These are phyloP conservation scores for Thunnus thynnus DNA, from an alignment of 2,113 vertebrate species.

Conservation along the genomic window DNA sequence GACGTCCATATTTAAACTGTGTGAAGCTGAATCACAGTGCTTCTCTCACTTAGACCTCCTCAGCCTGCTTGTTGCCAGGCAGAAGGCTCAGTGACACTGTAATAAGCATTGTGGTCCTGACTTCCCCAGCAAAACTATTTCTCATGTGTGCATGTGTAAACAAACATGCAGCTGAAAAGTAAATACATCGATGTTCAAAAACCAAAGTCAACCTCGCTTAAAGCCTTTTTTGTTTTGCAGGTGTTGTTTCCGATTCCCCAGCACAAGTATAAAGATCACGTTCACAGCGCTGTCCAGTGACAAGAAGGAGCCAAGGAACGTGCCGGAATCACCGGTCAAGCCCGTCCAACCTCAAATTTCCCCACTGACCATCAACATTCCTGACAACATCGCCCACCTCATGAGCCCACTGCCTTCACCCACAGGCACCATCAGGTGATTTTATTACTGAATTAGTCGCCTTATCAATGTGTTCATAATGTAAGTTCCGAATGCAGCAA, in stretches of 20 bases:
- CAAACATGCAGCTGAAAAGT: not conserved
- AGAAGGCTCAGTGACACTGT: not conserved
- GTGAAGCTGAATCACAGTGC: slow-evolving; percentile 18
- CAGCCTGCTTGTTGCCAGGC: slow-evolving; percentile 43
- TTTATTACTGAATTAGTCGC: not conserved
- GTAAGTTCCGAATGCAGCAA: not conserved
- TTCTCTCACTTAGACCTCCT: slow-evolving; percentile 29
- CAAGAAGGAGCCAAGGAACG: slow-evolving; percentile 94
- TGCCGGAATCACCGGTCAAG: slow-evolving; percentile 93
- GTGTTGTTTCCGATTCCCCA: slow-evolving; percentile 98
- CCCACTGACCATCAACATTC: slow-evolving; percentile 98
- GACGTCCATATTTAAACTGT: slow-evolving; percentile 72
- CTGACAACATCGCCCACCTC: slow-evolving; percentile 97
- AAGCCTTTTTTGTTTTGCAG: slow-evolving; percentile 71
- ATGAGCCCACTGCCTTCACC: slow-evolving; percentile 98
- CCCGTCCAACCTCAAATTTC: slow-evolving; percentile 96
- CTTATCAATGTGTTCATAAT: not conserved
- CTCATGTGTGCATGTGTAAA: not conserved
- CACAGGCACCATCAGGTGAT: slow-evolving; percentile 97
- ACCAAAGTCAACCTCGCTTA: not conserved
- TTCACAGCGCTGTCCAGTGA: slow-evolving; percentile 95
- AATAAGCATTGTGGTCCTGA: not conserved
- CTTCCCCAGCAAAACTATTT: not conserved
- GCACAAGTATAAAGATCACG: slow-evolving; percentile 99
- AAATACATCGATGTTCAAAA: no score